Evolutionary conservation across 2,888 invertebrate species (phyloP).

Genomic region (Scaptomyza reducta): DNA sequence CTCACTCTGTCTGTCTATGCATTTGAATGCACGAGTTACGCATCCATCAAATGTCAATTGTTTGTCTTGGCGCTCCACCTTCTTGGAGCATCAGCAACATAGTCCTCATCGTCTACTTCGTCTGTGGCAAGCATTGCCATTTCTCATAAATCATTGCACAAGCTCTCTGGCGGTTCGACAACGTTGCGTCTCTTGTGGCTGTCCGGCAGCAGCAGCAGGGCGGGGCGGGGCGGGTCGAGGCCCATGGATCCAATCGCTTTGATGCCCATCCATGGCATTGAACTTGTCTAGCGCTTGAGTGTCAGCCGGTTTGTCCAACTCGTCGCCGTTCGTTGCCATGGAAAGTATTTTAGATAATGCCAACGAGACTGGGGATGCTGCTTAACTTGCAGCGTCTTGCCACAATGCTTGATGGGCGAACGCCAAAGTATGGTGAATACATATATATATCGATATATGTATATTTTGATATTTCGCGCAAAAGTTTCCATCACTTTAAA

Average conservation of each 20-base stretch:
- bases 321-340: slow-evolving; percentile 50
- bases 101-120: slow-evolving; percentile 6
- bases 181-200: slow-evolving; percentile 43
- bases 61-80: slow-evolving; percentile 75
- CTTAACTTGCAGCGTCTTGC: neutral
- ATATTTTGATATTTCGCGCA: too few relatives aligned
- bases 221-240: neutral
- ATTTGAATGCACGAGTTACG: slow-evolving; percentile 79
- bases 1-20: slow-evolving; percentile 14
- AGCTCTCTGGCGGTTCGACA: slow-evolving; percentile 47
- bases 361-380: neutral
- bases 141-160: slow-evolving; percentile 75
- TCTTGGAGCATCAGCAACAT: slow-evolving; percentile 21
- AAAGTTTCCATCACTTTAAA: too few relatives aligned
- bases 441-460: too few relatives aligned
- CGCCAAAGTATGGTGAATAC: neutral
- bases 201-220: slow-evolving; percentile 26
- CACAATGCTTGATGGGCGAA: neutral
- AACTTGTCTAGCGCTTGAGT: slow-evolving; percentile 74
- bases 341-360: slow-evolving; percentile 52
- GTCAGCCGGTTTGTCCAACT: slow-evolving; percentile 72
- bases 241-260: slow-evolving; percentile 51
- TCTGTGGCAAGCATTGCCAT: slow-evolving; percentile 55
- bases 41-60: slow-evolving; percentile 81
- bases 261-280: slow-evolving; percentile 78